Evolutionary conservation across 2,113 vertebrate species (phyloP).

Genomic region (Cyphomyrus discorhynchus): DNA sequence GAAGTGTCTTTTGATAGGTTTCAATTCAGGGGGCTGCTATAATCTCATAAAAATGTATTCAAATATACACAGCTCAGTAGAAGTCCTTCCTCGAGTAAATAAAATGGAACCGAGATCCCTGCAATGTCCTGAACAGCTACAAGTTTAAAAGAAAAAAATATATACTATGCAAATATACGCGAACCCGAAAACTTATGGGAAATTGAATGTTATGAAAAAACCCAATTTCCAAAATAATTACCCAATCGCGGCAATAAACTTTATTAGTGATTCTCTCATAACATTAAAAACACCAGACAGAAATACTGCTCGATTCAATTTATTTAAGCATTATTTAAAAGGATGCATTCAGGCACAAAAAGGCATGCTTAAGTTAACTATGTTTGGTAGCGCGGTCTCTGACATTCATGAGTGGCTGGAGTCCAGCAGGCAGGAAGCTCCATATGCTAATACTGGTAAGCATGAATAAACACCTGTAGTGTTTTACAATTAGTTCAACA

Average conservation of each 20-base stretch:
- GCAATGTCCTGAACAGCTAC: constrained; percentile 38
- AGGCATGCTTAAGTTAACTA: not conserved
- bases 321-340: not conserved
- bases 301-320: not conserved
- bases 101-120: constrained; percentile 35
- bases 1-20: constrained; percentile 10
- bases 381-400: not conserved
- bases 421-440: not conserved
- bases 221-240: constrained; percentile 16
- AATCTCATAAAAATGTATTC: constrained; percentile 22
- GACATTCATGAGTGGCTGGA: not conserved
- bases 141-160: constrained; percentile 38
- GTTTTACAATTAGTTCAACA: not conserved
- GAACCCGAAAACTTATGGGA: constrained; percentile 32
- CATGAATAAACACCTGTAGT: not conserved
- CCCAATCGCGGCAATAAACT: not conserved
- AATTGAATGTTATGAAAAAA: constrained; percentile 2
- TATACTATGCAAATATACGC: constrained; percentile 54
- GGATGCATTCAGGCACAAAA: not conserved
- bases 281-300: not conserved
- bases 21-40: constrained; percentile 27
- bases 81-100: constrained; percentile 27
- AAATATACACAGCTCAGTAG: constrained; percentile 17
- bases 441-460: not conserved
- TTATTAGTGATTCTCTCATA: not conserved